These are phyloP conservation scores for Crotalus adamanteus DNA, from an alignment of 2,797 vertebrate genomes.

Conservation along the genomic window DNA sequence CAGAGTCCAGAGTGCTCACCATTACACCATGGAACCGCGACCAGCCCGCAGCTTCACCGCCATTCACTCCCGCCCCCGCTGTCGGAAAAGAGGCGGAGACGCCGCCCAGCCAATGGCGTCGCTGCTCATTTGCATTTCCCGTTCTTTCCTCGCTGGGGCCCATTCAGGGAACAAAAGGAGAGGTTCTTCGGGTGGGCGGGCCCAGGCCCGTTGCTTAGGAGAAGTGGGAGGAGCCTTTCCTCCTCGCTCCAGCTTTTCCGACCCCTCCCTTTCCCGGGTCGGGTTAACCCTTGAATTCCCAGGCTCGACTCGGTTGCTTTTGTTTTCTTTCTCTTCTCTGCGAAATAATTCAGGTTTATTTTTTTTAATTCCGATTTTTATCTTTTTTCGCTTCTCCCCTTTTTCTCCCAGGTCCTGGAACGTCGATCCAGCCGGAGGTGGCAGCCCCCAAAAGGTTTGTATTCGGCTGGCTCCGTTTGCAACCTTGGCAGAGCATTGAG, in stretches of 20 bases:
- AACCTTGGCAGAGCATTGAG: neutral
- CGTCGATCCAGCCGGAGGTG: neutral
- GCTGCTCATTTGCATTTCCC: neutral
- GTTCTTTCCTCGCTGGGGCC: no score
- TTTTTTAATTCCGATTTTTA: neutral
- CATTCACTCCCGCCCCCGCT: no score
- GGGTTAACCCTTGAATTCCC: neutral
- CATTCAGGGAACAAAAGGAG: neutral
- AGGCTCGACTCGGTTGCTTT: accelerated
- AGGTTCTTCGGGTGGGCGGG: neutral
- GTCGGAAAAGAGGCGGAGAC: neutral
- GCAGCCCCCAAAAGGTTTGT: slow-evolving; percentile 5
- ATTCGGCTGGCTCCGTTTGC: neutral
- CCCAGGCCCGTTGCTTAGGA: neutral
- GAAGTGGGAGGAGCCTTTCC: neutral
- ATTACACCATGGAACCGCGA: slow-evolving; percentile 74
- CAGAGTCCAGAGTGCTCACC: slow-evolving; percentile 83
- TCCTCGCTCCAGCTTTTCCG: neutral
- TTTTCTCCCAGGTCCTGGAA: neutral
- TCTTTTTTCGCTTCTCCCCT: neutral
- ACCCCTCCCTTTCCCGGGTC: neutral
- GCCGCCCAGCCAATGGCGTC: neutral
- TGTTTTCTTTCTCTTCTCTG: no score
- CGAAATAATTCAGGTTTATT: neutral
- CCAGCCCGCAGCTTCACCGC: accelerated